These are phyloP conservation scores for Aphaenogaster floridana DNA, from an alignment of 1,140 invertebrate genomes.

Conservation along the genomic window DNA sequence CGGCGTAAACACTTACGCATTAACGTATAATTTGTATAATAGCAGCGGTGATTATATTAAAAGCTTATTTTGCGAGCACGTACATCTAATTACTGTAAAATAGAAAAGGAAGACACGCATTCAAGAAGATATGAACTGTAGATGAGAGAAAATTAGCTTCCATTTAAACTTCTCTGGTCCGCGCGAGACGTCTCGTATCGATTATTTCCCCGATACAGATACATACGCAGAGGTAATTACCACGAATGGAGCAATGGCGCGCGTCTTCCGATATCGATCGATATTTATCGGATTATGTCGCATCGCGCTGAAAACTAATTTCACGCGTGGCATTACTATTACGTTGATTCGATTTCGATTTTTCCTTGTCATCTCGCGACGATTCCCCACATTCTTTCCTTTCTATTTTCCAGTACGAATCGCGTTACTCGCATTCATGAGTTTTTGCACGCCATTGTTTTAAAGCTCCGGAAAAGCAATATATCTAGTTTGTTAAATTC, in stretches of 20 bases:
- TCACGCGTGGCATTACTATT: constrained; percentile 61
- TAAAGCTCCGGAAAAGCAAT: constrained; percentile 71
- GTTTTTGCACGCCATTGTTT: constrained; percentile 56
- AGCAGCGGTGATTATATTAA: constrained; percentile 27
- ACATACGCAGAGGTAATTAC: constrained; percentile 32
- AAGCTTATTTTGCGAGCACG: constrained; percentile 33
- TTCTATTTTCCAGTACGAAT: constrained; percentile 55
- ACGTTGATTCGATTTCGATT: constrained; percentile 68
- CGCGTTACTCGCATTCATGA: constrained; percentile 49
- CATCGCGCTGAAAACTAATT: constrained; percentile 68
- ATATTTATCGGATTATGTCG: constrained; percentile 64
- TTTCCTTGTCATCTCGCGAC: constrained; percentile 48
- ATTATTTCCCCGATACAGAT: constrained; percentile 32
- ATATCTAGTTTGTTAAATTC: constrained; percentile 71
- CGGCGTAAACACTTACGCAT: not conserved
- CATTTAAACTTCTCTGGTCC: not conserved
- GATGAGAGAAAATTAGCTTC: constrained; percentile 35
- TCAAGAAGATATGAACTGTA: not conserved
- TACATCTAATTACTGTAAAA: constrained; percentile 30
- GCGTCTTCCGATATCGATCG: constrained; percentile 53
- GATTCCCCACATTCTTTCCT: constrained; percentile 1
- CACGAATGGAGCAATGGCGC: constrained; percentile 45
- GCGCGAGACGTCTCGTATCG: constrained; percentile 13
- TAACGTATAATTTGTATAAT: constrained; percentile 48
- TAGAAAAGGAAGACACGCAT: not conserved